These are phyloP conservation scores for Acipenser transmontanus DNA, from an alignment of 2,797 vertebrate species.

Conservation along the genomic window DNA sequence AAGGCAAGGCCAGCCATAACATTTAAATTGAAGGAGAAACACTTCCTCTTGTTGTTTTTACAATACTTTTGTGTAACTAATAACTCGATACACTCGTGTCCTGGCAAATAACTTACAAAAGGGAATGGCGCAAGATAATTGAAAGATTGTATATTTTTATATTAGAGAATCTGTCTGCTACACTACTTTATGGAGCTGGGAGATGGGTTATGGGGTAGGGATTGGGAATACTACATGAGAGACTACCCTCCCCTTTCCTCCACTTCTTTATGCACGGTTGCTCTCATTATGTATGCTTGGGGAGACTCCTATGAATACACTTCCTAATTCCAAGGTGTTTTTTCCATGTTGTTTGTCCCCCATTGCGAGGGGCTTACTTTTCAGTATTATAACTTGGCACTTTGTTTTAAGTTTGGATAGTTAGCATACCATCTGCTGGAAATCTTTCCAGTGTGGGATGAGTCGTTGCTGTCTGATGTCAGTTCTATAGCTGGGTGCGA, in stretches of 20 bases:
- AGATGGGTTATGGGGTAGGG: no score
- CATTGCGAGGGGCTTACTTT: conserved; percentile 5
- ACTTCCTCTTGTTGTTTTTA: no score
- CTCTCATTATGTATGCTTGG: conserved; percentile 4
- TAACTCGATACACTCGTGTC: neutral
- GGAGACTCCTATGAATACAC: neutral
- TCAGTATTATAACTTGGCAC: conserved; percentile 7
- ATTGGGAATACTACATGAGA: neutral
- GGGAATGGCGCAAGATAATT: no score
- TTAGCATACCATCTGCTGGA: conserved; percentile 12
- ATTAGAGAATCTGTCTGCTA: neutral
- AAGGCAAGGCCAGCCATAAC: neutral
- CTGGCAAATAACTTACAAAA: neutral
- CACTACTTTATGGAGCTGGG: neutral
- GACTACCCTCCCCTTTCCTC: neutral
- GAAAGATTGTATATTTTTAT: neutral
- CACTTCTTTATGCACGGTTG: neutral
- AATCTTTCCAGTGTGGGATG: conserved; percentile 11
- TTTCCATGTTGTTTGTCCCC: neutral
- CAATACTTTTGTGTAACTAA: neutral
- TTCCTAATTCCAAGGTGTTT: neutral
- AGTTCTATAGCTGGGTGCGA: neutral
- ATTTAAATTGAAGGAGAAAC: neutral
- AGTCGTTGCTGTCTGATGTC: neutral
- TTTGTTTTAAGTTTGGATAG: conserved; percentile 14